A percentile compares a stretch with the other conserved stretches of the same genome.
Evolutionary conservation across 2,113 vertebrate genomes (phyloP).

Genomic region (Acanthisitta chloris): DNA sequence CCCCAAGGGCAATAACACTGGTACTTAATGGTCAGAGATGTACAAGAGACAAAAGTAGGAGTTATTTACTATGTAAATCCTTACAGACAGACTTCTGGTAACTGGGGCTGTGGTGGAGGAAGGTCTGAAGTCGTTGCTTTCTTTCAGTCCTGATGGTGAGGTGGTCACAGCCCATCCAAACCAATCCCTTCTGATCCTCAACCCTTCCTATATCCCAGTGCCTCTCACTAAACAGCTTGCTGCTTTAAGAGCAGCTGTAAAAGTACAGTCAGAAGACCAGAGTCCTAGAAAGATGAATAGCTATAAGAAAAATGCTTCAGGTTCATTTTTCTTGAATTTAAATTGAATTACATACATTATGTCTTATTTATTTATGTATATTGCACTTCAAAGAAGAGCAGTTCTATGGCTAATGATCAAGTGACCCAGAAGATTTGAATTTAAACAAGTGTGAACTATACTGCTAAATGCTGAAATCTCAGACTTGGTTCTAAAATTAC

Average conservation of each 20-base stretch:
- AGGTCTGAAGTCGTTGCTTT: background rate
- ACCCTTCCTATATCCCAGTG: background rate
- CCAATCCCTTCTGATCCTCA: background rate
- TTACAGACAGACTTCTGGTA: background rate
- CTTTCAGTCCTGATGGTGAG: background rate
- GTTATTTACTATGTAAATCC: background rate
- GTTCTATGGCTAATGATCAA: background rate
- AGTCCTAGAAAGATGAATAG: background rate
- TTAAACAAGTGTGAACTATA: background rate
- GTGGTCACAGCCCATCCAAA: background rate
- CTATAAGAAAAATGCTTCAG: background rate
- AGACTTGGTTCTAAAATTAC: background rate
- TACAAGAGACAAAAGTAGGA: slow-evolving; percentile 27
- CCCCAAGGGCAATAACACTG: slow-evolving; percentile 23
- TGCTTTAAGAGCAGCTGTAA: background rate
- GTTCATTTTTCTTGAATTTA: background rate
- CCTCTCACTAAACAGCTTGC: background rate
- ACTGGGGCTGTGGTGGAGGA: background rate
- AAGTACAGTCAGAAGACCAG: background rate
- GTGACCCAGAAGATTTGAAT: background rate
- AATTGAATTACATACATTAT: background rate
- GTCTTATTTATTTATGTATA: background rate
- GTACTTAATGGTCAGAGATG: slow-evolving; percentile 39
- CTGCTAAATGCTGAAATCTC: background rate
- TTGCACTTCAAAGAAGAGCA: background rate